Percentiles rank a stretch among this genome's conserved stretches.
These are phyloP conservation scores for Cotesia congregata DNA, from an alignment of 2,888 invertebrate species.

Conservation along the genomic window DNA sequence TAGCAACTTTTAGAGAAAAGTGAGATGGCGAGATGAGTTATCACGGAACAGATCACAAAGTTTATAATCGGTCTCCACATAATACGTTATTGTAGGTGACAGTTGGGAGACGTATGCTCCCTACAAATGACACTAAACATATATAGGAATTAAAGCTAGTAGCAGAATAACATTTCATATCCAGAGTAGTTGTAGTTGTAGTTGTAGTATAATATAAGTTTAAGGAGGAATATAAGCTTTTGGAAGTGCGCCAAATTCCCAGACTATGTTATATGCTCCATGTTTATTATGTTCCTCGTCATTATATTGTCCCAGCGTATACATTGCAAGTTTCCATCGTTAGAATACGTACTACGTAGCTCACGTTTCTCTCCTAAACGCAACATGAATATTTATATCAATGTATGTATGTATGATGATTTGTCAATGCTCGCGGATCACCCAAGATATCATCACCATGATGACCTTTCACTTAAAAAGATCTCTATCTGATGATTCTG, in stretches of 20 bases:
- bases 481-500: no score
- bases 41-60: neutral
- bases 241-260: slow-evolving; percentile 34
- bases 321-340: slow-evolving; percentile 36
- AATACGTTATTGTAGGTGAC: slow-evolving; percentile 17
- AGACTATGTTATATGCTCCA: slow-evolving; percentile 31
- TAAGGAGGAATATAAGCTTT: slow-evolving; percentile 1
- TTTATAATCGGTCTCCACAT: slow-evolving; percentile 18
- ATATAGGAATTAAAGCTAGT: slow-evolving; percentile 9
- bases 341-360: slow-evolving; percentile 15
- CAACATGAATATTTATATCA: slow-evolving; percentile 37
- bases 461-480: neutral
- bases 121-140: slow-evolving; percentile 18
- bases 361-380: slow-evolving; percentile 26
- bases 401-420: neutral
- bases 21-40: no score
- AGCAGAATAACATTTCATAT: neutral
- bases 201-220: neutral
- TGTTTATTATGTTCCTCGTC: slow-evolving; percentile 39
- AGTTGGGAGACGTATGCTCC: slow-evolving; percentile 15
- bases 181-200: neutral
- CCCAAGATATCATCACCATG: neutral
- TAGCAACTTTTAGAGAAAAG: no score
- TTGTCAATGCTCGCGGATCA: neutral
- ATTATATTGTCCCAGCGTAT: slow-evolving; percentile 39